These are phyloP conservation scores for Luscinia megarhynchos DNA, from an alignment of 2,797 vertebrate species.

Conservation along the genomic window DNA sequence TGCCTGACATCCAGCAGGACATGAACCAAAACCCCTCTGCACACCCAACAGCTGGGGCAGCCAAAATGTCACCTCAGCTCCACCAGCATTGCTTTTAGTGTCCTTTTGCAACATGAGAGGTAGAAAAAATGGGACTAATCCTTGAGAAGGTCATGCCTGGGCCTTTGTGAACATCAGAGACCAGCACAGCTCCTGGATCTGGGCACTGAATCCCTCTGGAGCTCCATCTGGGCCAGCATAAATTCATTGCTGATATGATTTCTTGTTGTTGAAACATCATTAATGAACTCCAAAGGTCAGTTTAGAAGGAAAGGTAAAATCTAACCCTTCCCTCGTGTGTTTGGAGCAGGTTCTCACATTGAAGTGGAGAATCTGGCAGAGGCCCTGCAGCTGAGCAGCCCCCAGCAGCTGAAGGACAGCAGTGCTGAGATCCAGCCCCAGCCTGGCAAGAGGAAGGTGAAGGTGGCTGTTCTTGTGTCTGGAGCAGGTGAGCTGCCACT, in stretches of 20 bases:
- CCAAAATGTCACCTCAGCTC: neutral
- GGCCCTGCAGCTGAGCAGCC: conserved; percentile 56
- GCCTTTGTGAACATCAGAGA: neutral
- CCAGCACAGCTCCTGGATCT: neutral
- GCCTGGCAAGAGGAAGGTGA: conserved; percentile 56
- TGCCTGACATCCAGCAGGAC: neutral
- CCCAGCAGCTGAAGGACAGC: neutral
- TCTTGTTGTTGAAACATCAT: neutral
- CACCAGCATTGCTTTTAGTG: neutral
- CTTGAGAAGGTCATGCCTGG: neutral
- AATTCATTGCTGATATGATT: neutral
- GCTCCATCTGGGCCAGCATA: neutral
- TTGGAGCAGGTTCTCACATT: conserved; percentile 36
- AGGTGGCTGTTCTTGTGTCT: conserved; percentile 87
- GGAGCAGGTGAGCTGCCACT: conserved; percentile 81
- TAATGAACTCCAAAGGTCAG: neutral
- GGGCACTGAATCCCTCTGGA: neutral
- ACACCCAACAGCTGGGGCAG: neutral
- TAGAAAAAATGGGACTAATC: neutral
- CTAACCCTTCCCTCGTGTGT: neutral
- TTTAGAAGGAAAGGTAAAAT: neutral
- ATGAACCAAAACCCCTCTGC: neutral
- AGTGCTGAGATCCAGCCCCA: neutral
- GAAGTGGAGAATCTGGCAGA: conserved; percentile 65
- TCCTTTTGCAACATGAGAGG: neutral